phyloP scores from a whole-genome alignment of 1,140 invertebrate species.

The Ganaspis sp. region DNA sequence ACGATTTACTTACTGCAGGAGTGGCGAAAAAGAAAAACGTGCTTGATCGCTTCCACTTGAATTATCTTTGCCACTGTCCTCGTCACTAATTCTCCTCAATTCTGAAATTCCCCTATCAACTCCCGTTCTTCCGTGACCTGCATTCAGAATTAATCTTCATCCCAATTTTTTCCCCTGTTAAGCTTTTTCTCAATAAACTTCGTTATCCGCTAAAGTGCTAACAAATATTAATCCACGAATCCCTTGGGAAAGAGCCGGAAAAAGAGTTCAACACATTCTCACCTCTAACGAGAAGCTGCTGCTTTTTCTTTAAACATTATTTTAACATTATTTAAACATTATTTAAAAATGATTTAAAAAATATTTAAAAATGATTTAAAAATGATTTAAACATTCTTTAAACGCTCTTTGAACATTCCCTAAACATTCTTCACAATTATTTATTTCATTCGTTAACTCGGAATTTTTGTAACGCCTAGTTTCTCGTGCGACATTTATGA shows the following conservation, averaged over 20 bases:
- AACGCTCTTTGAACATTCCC: too few relatives aligned
- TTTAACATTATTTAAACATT: too few relatives aligned
- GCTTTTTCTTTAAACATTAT: too few relatives aligned
- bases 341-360: too few relatives aligned
- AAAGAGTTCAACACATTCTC: too few relatives aligned
- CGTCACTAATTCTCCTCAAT: constrained; percentile 7
- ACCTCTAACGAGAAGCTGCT: too few relatives aligned
- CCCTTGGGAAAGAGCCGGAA: not conserved
- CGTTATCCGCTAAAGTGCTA: not conserved
- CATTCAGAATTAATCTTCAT: not conserved
- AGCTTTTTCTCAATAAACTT: not conserved
- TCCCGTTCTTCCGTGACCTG: not conserved
- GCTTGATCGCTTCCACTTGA: constrained; percentile 57
- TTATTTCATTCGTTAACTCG: too few relatives aligned
- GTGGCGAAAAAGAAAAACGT: constrained; percentile 48
- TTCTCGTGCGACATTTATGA: too few relatives aligned
- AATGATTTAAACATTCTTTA: too few relatives aligned
- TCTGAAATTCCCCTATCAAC: not conserved
- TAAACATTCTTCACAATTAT: too few relatives aligned
- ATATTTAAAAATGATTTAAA: too few relatives aligned
- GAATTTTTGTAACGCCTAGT: too few relatives aligned
- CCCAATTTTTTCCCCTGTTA: not conserved
- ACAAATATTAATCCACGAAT: not conserved
- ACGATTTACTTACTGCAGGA: constrained; percentile 58
- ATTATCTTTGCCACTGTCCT: constrained; percentile 15